phyloP scores from a whole-genome alignment of 2,888 invertebrate genomes.

The Drosophila testacea region DNA sequence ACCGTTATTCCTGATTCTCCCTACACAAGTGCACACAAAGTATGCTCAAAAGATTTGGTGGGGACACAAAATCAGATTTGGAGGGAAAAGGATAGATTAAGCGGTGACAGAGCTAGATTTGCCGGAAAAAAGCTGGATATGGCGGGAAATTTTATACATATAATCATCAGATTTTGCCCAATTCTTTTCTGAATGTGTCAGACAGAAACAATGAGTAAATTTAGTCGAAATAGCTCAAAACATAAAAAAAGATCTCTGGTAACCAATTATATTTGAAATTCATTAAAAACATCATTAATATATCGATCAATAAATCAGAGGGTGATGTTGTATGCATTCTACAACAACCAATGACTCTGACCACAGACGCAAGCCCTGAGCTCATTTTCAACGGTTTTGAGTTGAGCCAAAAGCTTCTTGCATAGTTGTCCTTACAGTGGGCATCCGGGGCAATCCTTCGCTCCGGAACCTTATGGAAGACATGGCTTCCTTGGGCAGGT shows the following conservation, averaged over 20 bases:
- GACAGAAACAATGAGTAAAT: too few species aligned
- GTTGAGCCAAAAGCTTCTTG: neutral
- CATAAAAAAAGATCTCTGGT: neutral
- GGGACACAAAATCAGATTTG: too few species aligned
- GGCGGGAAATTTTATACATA: too few species aligned
- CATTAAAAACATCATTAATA: neutral
- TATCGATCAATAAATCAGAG: neutral
- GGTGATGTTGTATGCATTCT: neutral
- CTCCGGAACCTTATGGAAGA: slow-evolving; percentile 39
- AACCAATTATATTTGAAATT: neutral
- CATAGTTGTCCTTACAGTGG: slow-evolving; percentile 13
- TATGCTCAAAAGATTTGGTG: too few species aligned
- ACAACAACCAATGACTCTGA: slow-evolving; percentile 2
- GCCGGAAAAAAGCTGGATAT: too few species aligned
- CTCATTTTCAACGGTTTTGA: neutral
- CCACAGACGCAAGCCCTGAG: slow-evolving; percentile 45
- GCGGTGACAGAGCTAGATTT: too few species aligned
- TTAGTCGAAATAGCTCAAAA: too few species aligned
- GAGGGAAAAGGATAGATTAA: too few species aligned
- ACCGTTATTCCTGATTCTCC: neutral
- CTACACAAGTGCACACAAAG: too few species aligned
- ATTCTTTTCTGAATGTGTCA: too few species aligned
- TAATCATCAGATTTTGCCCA: too few species aligned
- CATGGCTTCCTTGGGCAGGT: slow-evolving; percentile 9
- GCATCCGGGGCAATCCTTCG: slow-evolving; percentile 26